Base-by-base conservation (phyloP, 2,113 vertebrate species). In the Atlantisia rogersi region DNA sequence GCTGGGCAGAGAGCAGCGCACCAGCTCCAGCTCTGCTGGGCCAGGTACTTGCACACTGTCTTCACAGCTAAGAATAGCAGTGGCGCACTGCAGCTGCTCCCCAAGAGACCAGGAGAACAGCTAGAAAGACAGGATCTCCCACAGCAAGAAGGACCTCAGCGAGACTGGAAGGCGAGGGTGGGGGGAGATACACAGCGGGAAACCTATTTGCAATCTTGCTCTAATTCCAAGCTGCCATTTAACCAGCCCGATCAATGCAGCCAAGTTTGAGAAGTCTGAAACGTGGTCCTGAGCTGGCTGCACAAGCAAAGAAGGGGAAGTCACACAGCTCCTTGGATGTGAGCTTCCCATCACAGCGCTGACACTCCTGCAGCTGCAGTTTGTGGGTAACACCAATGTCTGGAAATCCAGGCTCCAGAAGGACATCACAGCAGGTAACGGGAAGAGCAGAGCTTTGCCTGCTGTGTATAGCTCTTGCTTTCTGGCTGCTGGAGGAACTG, bases 51-150 rank as follows among this genome's bases (percentile, higher is more conserved):
- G 93, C 91, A 89, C 2, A 12, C 94, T 86, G 83, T 68, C 96
- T 97, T 78, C 81, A 12, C 69, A 89, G 96, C 96, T 95, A 97
- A 97, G 95, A 96, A 97, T 96, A 97, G 96, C 95, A 87, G 81
- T 95, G 95, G 94, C 62, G 94, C 95, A 96, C 89, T 97, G 96
- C 96, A 95, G 96, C 93, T 94, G 94, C 95, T 96, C 92, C 95
- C 95, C 95, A 92, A 95, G 96, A 74, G 94, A 95, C 86, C 94
- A 82, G 39, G n/a, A 83, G 88, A 93, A 59, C 80, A 86, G 95
- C 52, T 26, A 95, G 55, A 59, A 74, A 92, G 86, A 75, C 77
- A 95, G 91, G 73, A 90, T 91, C 86, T 94, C 91, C 95, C 92
- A 75, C 83, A 70, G 94, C 88, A 88, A 92, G 92, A 46, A 86